Evolutionary conservation across 1,140 invertebrate genomes (phyloP).

Genomic region (Colletes latitarsis): DNA sequence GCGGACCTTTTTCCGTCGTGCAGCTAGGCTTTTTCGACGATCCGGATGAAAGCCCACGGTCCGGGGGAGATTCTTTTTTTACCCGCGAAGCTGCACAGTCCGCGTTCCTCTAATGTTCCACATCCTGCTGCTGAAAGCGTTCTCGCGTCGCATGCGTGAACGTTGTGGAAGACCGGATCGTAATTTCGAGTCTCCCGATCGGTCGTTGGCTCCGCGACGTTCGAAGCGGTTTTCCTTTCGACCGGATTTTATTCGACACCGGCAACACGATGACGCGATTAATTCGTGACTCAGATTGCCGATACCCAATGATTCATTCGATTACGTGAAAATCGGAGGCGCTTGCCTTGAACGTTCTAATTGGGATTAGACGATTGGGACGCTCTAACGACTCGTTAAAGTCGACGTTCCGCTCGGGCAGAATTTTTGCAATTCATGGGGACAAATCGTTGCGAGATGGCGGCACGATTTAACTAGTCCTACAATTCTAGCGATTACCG

Average conservation of each 20-base stretch:
- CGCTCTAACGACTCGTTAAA: not conserved
- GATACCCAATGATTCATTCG: conserved; percentile 34
- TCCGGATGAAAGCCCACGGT: conserved; percentile 6
- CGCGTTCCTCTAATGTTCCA: conserved; percentile 13
- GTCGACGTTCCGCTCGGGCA: conserved; percentile 18
- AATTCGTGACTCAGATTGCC: conserved; percentile 9
- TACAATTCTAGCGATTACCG: not conserved
- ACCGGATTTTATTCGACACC: conserved; percentile 2
- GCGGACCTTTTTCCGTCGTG: not conserved
- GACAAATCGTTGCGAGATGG: not conserved
- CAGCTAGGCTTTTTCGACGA: conserved; percentile 33
- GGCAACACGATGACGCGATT: conserved; percentile 9
- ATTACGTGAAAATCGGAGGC: conserved; percentile 1
- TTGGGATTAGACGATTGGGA: no score
- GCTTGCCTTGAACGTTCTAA: no score
- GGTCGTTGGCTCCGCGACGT: not conserved
- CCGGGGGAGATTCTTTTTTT: conserved; percentile 54
- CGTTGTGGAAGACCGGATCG: not conserved
- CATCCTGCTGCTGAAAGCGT: conserved; percentile 21
- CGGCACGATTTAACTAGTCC: conserved; percentile 1
- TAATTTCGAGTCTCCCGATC: conserved; percentile 2
- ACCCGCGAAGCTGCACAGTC: conserved; percentile 12
- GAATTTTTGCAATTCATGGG: no score
- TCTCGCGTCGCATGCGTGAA: not conserved
- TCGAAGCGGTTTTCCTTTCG: conserved; percentile 3